phyloP scores from a whole-genome alignment of 2,113 vertebrate genomes.

The Fulmarus glacialis region DNA sequence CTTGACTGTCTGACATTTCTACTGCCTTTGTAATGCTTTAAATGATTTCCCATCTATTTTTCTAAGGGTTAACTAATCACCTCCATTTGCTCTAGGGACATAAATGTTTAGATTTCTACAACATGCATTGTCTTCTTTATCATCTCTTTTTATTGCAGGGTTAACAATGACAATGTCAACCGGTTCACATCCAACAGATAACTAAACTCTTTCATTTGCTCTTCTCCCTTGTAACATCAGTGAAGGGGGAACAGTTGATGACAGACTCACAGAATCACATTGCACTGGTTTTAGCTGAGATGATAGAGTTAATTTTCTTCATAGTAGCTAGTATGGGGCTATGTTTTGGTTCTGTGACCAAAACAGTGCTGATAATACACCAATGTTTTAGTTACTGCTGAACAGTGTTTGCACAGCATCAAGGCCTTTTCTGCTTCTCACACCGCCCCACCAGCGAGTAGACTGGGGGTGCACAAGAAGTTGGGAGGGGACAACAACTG shows the following conservation, averaged over 20 bases:
- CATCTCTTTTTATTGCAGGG: not conserved
- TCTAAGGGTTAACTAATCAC: not conserved
- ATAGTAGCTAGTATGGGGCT: not conserved
- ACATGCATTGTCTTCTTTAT: not conserved
- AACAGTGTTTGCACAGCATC: not conserved
- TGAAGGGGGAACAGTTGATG: not conserved
- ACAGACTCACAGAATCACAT: not conserved
- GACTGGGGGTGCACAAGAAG: rapidly evolving
- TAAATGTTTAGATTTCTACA: not conserved
- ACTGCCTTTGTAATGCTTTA: not conserved
- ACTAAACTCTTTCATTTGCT: not conserved
- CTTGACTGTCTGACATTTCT: not conserved
- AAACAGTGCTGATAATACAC: not conserved
- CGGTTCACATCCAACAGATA: not conserved
- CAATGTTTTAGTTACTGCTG: not conserved
- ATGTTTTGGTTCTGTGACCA: not conserved
- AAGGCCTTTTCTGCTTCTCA: not conserved
- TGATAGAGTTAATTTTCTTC: not conserved
- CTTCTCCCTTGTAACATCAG: not conserved
- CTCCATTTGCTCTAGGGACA: not conserved
- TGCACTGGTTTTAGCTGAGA: not conserved
- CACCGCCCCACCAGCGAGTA: rapidly evolving
- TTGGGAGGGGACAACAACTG: not conserved
- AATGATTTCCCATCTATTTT: not conserved
- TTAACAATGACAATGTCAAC: not conserved